Evolutionary conservation across 2,113 vertebrate genomes (phyloP).

Genomic region (Alces alces): DNA sequence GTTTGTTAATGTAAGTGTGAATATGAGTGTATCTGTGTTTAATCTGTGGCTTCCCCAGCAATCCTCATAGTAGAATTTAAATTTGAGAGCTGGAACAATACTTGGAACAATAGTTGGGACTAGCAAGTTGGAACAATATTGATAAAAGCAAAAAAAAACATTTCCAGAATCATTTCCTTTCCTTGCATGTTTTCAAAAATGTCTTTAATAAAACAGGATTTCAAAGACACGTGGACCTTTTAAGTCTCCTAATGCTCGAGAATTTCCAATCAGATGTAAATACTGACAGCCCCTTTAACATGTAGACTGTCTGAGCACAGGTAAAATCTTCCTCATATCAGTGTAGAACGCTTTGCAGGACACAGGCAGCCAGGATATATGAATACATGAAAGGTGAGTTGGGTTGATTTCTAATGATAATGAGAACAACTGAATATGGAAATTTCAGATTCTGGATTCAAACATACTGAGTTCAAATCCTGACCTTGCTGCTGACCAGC

Average conservation of each 20-base stretch:
- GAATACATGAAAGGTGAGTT: not conserved
- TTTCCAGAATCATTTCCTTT: not conserved
- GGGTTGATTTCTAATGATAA: not conserved
- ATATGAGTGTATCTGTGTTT: not conserved
- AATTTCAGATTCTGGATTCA: not conserved
- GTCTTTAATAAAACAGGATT: not conserved
- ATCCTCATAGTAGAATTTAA: not conserved
- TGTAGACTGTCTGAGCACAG: not conserved
- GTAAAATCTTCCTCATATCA: not conserved
- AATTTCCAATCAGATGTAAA: not conserved
- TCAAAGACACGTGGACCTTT: not conserved
- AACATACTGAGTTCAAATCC: not conserved
- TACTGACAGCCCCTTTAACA: not conserved
- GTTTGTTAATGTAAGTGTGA: not conserved
- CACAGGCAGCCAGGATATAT: not conserved
- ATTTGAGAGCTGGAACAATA: not conserved
- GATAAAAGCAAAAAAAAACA: not conserved
- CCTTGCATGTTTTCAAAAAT: not conserved
- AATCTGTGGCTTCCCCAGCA: not conserved
- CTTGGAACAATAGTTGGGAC: not conserved
- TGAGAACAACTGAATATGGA: not conserved
- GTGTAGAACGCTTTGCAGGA: not conserved
- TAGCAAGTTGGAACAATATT: not conserved
- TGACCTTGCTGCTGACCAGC: not conserved
- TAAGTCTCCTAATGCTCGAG: not conserved